These are phyloP conservation scores for Carpatolechia fugitivella DNA, from an alignment of 2,888 invertebrate species.

Conservation along the genomic window DNA sequence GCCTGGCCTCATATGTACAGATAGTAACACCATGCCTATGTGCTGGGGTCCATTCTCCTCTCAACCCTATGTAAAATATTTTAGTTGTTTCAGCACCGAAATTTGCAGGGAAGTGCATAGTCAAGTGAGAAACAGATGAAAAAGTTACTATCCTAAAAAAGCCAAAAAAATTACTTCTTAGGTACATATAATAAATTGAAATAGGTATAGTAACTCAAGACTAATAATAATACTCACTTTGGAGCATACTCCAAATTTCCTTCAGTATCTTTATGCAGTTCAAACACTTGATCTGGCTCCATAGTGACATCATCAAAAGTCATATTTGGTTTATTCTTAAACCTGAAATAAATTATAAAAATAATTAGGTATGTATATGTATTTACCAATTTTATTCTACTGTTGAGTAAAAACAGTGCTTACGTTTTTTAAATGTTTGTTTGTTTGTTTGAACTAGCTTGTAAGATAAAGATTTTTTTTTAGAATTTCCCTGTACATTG, in stretches of 20 bases:
- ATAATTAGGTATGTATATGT: too few relatives aligned
- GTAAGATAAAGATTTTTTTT: too few relatives aligned
- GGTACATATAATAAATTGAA: not conserved
- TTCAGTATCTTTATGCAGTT: conserved; percentile 86
- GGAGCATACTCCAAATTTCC: conserved; percentile 93
- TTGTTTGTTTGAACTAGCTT: too few relatives aligned
- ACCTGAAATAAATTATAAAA: conserved; percentile 76
- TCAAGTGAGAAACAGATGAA: conserved; percentile 92
- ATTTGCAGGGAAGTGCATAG: conserved; percentile 93
- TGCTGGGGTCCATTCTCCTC: conserved; percentile 93
- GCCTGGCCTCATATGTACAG: conserved; percentile 92
- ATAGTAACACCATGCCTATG: conserved; percentile 94
- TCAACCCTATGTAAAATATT: conserved; percentile 96
- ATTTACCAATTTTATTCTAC: too few relatives aligned
- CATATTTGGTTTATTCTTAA: conserved; percentile 95
- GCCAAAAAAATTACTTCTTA: too few relatives aligned
- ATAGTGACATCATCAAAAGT: conserved; percentile 91
- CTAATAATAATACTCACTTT: conserved; percentile 87
- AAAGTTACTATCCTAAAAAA: conserved; percentile 92
- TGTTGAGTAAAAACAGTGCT: too few relatives aligned
- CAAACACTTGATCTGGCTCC: conserved; percentile 93
- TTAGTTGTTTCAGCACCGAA: conserved; percentile 91
- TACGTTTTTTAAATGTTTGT: too few relatives aligned
- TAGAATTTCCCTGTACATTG: too few relatives aligned
- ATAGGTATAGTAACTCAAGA: too few relatives aligned